Evolutionary conservation across 2,888 invertebrate genomes (phyloP).

Genomic region (Osedax frankpressi): DNA sequence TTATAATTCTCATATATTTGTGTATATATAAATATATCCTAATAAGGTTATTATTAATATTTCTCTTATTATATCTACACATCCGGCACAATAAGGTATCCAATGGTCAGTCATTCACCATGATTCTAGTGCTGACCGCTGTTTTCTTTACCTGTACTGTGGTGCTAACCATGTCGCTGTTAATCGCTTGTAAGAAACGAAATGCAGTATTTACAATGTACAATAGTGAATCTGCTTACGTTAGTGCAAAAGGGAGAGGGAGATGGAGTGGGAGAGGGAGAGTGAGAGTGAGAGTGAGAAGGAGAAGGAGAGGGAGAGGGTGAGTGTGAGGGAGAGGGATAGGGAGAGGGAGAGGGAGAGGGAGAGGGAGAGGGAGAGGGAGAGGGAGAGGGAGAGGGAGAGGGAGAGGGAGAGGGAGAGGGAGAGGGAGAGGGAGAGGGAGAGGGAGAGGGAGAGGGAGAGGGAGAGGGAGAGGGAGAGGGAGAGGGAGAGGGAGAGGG

Average conservation of each 20-base stretch:
- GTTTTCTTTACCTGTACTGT: constrained; percentile 37
- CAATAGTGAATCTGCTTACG: constrained; percentile 29
- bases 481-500: background rate
- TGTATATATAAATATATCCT: too few relatives aligned
- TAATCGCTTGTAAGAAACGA: constrained; percentile 40
- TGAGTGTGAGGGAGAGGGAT: constrained; percentile 7
- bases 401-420: background rate
- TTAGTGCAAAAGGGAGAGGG: background rate
- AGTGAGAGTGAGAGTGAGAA: constrained; percentile 18
- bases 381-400: background rate
- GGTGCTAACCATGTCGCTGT: constrained; percentile 32
- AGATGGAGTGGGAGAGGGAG: background rate
- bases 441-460: background rate
- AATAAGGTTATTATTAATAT: too few relatives aligned
- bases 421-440: background rate
- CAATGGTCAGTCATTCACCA: constrained; percentile 26
- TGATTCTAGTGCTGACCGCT: constrained; percentile 33
- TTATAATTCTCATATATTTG: too few relatives aligned
- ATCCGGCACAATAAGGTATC: too few relatives aligned
- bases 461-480: background rate
- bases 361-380: background rate
- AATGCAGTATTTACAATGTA: constrained; percentile 39
- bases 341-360: background rate
- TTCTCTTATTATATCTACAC: too few relatives aligned
- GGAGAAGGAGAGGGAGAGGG: constrained; percentile 34